phyloP scores from a whole-genome alignment of 2,888 invertebrate genomes.

The Hirtodrosophila histrioides region DNA sequence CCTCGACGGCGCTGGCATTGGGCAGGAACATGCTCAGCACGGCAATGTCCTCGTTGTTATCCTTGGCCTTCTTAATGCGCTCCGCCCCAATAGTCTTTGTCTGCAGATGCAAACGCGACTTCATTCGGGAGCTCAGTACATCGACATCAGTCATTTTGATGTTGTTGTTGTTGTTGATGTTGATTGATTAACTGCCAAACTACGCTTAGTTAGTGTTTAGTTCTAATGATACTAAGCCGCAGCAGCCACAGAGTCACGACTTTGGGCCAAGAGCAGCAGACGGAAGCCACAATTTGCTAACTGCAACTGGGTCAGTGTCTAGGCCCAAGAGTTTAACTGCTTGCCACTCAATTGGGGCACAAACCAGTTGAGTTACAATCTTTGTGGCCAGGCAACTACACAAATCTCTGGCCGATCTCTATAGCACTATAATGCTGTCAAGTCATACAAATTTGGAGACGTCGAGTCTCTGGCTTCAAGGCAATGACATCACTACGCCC shows the following conservation, averaged over 20 bases:
- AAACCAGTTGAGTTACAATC: slow-evolving; percentile 47
- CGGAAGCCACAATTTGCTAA: slow-evolving; percentile 37
- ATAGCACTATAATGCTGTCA: slow-evolving; percentile 2
- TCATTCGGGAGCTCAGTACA: slow-evolving; percentile 91
- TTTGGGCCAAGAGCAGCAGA: slow-evolving; percentile 8
- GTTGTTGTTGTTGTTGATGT: slow-evolving; percentile 29
- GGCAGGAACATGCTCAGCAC: slow-evolving; percentile 94
- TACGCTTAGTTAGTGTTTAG: slow-evolving; percentile 7
- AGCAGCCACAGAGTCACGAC: slow-evolving; percentile 55
- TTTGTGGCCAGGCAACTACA: slow-evolving; percentile 5
- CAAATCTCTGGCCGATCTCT: slow-evolving; percentile 33
- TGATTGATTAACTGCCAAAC: not conserved
- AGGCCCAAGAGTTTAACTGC: slow-evolving; percentile 2
- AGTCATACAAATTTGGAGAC: slow-evolving; percentile 66
- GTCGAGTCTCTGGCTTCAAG: slow-evolving; percentile 52
- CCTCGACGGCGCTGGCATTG: slow-evolving; percentile 86
- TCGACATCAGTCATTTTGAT: slow-evolving; percentile 87
- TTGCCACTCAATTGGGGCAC: not conserved
- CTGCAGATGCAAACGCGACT: slow-evolving; percentile 89
- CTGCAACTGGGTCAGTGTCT: slow-evolving; percentile 52
- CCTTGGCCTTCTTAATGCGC: slow-evolving; percentile 90
- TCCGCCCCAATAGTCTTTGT: slow-evolving; percentile 93
- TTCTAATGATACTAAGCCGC: slow-evolving; percentile 10
- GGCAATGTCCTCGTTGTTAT: slow-evolving; percentile 94
- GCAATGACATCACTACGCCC: slow-evolving; percentile 55